Percentiles rank a stretch among this genome's conserved stretches.
Conservation (phyloP, 2,113 vertebrate species). For the Centrocercus urophasianus region DNA sequence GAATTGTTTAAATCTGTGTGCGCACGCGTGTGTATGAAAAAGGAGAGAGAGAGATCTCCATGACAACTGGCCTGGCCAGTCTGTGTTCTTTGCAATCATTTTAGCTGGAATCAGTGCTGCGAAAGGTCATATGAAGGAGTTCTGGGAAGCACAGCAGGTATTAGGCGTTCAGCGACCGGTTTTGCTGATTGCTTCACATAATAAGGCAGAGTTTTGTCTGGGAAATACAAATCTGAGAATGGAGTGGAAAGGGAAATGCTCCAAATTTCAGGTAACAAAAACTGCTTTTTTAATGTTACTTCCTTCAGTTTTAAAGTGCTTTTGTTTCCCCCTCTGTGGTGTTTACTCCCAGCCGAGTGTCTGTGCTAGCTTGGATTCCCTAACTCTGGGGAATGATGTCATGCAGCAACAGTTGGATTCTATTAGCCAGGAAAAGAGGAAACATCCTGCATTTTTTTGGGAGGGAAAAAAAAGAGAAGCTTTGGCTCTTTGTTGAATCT, state of each 20-base stretch:
- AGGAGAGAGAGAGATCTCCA: constrained; percentile 72
- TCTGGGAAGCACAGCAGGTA: constrained; percentile 82
- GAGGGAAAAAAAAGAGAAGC: not conserved
- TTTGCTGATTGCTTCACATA: constrained; percentile 62
- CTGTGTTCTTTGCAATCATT: constrained; percentile 69
- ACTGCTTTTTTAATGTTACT: not conserved
- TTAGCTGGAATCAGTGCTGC: constrained; percentile 67
- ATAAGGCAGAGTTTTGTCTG: constrained; percentile 69
- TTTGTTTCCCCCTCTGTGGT: not conserved
- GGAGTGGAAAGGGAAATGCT: constrained; percentile 77
- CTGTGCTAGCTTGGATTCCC: constrained; percentile 58
- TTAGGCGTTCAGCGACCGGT: constrained; percentile 49
- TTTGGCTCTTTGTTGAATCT: constrained; percentile 55
- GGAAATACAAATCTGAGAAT: constrained; percentile 78
- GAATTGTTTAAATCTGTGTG: constrained; percentile 57
- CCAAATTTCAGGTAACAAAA: constrained; percentile 80
- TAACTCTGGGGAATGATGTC: constrained; percentile 78
- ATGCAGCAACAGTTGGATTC: constrained; percentile 79
- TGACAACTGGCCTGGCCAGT: constrained; percentile 78
- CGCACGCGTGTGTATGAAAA: not conserved
- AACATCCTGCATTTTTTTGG: constrained; percentile 70
- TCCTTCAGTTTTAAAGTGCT: not conserved
- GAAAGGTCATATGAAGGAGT: constrained; percentile 80
- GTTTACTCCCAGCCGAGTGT: constrained; percentile 36
- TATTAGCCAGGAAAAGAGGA: constrained; percentile 76